Evolutionary conservation across 2,888 invertebrate genomes (phyloP), one percentile per base, ranked within the genome.

Genomic region (Glyphotaelius pellucidus): DNA sequence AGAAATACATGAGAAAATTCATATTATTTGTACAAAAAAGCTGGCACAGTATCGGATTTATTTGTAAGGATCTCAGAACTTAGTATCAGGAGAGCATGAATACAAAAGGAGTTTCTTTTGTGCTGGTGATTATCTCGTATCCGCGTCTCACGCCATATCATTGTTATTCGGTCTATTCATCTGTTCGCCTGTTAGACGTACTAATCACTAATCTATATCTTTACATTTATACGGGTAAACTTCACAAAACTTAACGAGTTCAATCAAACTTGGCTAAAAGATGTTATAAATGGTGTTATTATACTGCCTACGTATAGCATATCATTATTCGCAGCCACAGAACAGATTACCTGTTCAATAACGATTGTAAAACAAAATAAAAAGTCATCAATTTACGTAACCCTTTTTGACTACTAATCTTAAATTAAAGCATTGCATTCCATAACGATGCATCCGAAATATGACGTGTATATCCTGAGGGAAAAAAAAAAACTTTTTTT

Each of bases 151-250:
- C 42, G 42, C 42, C 85, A n/a, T 42, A 38, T 42, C 85, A 30
- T 85, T 85, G 85, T 85, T 85, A 38, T 38, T 38, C 9, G 42
- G n/a, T 85, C 85, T n/a, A 42, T 85, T 85, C 85, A 85, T 85
- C 42, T 85, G 31, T n/a, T 38, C 25, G n/a, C 35, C 14, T 3
- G 30, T n/a, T 85, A 85, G 42, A 38, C 85, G 85, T n/a, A 85
- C 42, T 12, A 25, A 67, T 19, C 52, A 67, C 52, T 81, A 14
- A 14, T 81, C 81, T 30, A 31, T 80, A 35, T 7, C 15, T 83
- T 32, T 19, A 9, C 12, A 83, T 83, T 83, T 83, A 9, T 5
- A 83, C 15, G 31, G 81, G 32, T 7, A 15, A 31, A 32, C 32
- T 14, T 81, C 32, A 19, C 32, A 31, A 14, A 81, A 31, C 81